Conservation (phyloP, 2,888 invertebrate genomes). For the Dromius quadrimaculatus region DNA sequence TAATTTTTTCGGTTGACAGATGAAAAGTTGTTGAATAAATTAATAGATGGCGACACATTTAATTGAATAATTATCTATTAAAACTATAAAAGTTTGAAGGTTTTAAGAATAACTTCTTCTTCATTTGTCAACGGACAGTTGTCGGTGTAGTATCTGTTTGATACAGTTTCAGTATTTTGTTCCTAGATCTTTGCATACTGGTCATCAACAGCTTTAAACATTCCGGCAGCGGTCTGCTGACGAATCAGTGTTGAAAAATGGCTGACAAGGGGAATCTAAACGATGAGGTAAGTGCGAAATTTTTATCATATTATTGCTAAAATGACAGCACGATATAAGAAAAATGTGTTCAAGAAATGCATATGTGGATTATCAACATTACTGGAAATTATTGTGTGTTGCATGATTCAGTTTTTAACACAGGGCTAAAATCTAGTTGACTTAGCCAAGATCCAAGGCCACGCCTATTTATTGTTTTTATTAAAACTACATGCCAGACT, state of each 20-base stretch:
- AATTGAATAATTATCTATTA: constrained; percentile 47
- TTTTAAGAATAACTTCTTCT: constrained; percentile 33
- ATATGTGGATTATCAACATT: not conserved
- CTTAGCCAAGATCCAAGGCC: constrained; percentile 59
- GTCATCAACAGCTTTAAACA: constrained; percentile 20
- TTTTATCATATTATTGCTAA: constrained; percentile 41
- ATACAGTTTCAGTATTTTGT: constrained; percentile 8
- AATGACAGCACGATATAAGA: constrained; percentile 33
- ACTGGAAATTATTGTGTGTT: constrained; percentile 17
- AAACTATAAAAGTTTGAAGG: constrained; percentile 42
- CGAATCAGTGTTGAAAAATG: constrained; percentile 59
- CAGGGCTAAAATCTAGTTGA: constrained; percentile 40
- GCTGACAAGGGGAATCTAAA: constrained; percentile 63
- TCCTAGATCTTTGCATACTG: constrained; percentile 6
- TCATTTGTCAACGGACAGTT: constrained; percentile 44
- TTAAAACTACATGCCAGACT: constrained; percentile 47
- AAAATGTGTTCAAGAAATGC: not conserved
- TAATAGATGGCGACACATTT: constrained; percentile 37
- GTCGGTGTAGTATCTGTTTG: constrained; percentile 41
- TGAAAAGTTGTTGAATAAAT: constrained; percentile 5
- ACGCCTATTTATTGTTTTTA: constrained; percentile 62
- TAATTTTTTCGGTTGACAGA: constrained; percentile 11
- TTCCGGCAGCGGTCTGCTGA: constrained; percentile 53
- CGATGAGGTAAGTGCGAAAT: constrained; percentile 63
- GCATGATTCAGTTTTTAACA: constrained; percentile 40